Evolutionary conservation across 1,140 invertebrate species (phyloP), one percentile per base, ranked within the genome.

Genomic region (Drosophila rhopaloa): DNA sequence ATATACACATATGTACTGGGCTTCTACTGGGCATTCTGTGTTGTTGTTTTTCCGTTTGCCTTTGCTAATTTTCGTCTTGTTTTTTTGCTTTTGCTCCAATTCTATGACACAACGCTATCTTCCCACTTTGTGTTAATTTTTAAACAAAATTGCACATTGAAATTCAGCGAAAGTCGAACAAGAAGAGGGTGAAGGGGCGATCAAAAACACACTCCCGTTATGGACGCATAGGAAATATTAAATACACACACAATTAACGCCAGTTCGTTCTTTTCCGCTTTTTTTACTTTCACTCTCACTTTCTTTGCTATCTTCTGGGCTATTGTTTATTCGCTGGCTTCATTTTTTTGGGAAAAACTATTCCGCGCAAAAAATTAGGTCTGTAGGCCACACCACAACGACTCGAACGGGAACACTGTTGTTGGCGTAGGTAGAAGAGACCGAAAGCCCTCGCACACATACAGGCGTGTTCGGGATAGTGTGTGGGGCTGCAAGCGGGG

Each of bases 381-480:
- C 90, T 91, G 85, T 91, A 91, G 90, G 90, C 82, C 90, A 91
- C 37, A 10, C 29, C 29, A 32, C 8, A 38, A 38, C 37, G 37
- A 84, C 60, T 63, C 86, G 78, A 89, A 89, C 77, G 81, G 79
- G 85, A 90, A 90, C 84, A 88, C 85, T 85, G 77, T 81, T 89
- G 84, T 89, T 88, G 85, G 84, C 85, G 85, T 89, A 88, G 83
- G 85, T 77, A 88, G 83, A 86, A 89, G 84, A 90, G 85, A 85
- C 72, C 60, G 68, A 90, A 90, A 90, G 84, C 74, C 47, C 70
- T 68, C 60, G 58, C 53, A 50, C 50, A 56, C 38, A 60, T 53
- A 56, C n/a, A 53, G 24, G 24, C 24, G 24, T 4, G 24, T 24
- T 24, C 14, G 35, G 5, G 51, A 35, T 38, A 38, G 59, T 75